Base-by-base conservation (phyloP, 2,888 invertebrate species). In the Callinectes sapidus region DNA sequence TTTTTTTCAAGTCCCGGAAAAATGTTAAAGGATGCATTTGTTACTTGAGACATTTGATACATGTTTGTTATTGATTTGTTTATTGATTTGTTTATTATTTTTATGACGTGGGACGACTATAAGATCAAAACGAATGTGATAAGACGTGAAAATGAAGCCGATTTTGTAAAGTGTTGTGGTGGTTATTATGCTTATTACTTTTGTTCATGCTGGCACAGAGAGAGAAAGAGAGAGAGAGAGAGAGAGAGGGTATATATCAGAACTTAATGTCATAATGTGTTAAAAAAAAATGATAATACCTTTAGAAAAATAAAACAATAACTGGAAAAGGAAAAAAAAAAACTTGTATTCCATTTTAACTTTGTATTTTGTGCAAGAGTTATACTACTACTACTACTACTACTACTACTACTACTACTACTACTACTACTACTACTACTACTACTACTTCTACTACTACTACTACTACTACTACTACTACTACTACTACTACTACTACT, bases 61-160 rank as follows among this genome's bases (percentile, higher is more conserved):
- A 8, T 48, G 48, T 48, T 6, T 48, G 42, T 42, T 42, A 42
- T 42, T 42, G 42, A 42, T 42, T 42, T 42, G 6, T 48, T 48
- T 48, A 8, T 71, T 10, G 28, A 71, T 71, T 28, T 28, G 28
- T 71, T 28, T 71, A 28, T 28, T 71, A 10, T 28, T 71, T 71
- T 28, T 6, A 10, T 28, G n/a, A 28, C 2, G 71, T 28, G 71
- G 71, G 71, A 71, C 71, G 23, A 28, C 8, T 23, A 14, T 8
- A n/a, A 71, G 71, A 71, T 71, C n/a, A 71, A 71, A 71, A 71
- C 2, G n/a, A 61, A 71, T 71, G 71, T 71, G 71, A 71, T 71
- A 28, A 28, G 28, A 23, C 0, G 71, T 71, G 13, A 61, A 23
- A 61, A 23, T 61, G 23, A 61, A 2, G 2, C 16, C 2, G 23